Evolutionary conservation across 2,888 invertebrate species (phyloP).

Genomic region (Eupithecia subfuscata): DNA sequence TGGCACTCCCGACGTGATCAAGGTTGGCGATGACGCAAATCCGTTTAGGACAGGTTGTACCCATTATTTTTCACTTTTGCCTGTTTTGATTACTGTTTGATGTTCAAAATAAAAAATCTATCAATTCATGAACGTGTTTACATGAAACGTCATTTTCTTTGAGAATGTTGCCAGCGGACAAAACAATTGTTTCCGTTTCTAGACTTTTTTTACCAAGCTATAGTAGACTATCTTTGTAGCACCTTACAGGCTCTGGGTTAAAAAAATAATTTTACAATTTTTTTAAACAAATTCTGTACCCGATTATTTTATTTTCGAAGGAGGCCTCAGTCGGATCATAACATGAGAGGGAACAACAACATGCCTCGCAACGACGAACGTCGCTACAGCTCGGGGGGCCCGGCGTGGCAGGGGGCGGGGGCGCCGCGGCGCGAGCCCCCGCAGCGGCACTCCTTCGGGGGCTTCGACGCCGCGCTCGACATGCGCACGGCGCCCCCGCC

Average conservation of each 20-base stretch:
- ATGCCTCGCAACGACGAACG: constrained; percentile 28
- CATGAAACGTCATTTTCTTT: no score
- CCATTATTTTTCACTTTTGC: no score
- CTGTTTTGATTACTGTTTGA: no score
- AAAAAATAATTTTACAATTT: no score
- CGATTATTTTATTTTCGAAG: neutral
- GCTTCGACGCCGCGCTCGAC: constrained; percentile 69
- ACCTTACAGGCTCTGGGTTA: neutral
- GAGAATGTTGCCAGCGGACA: no score
- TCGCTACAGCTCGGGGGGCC: constrained; percentile 36
- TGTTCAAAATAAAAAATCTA: no score
- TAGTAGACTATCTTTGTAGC: neutral
- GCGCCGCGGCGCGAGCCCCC: constrained; percentile 43
- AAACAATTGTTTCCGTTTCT: no score
- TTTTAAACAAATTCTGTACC: neutral
- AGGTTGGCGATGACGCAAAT: no score
- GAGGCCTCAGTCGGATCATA: constrained; percentile 23
- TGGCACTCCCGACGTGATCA: no score
- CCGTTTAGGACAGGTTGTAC: no score
- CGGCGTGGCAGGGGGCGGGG: constrained; percentile 38
- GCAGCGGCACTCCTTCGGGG: constrained; percentile 63
- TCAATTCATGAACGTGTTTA: no score
- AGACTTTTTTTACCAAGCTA: no score
- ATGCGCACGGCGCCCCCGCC: constrained; percentile 63
- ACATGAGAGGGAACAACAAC: constrained; percentile 11